Percentiles rank a stretch among this genome's conserved stretches.
Conservation (phyloP, 2,888 invertebrate genomes). For the Caenorhabditis sp. region DNA sequence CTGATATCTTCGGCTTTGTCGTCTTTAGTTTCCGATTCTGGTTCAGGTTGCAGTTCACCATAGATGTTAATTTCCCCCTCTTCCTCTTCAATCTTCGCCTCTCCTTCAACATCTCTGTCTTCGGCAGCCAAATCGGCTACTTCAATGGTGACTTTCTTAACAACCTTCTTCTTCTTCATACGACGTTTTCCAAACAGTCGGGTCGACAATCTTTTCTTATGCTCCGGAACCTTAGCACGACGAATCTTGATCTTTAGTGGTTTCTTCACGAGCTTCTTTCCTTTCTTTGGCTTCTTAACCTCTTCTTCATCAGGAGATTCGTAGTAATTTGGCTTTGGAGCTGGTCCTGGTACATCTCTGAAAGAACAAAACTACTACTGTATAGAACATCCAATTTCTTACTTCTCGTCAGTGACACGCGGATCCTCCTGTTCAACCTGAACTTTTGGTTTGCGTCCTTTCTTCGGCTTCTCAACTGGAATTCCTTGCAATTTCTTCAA, state of each 20-base stretch:
- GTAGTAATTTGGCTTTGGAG: slow-evolving; percentile 14
- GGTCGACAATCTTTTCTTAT: slow-evolving; percentile 26
- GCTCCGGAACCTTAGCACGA: slow-evolving; percentile 32
- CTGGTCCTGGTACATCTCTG: slow-evolving; percentile 48
- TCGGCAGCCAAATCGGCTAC: neutral
- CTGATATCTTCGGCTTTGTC: no score
- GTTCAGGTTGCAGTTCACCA: no score
- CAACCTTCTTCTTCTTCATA: slow-evolving; percentile 24
- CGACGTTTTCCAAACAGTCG: slow-evolving; percentile 34
- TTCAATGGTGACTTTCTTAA: neutral
- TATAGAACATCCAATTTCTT: neutral
- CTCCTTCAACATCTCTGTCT: neutral
- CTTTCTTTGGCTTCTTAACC: neutral
- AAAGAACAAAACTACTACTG: neutral
- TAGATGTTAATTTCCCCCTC: no score
- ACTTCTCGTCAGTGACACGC: slow-evolving; percentile 17
- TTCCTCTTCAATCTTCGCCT: neutral
- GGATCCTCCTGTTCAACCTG: neutral
- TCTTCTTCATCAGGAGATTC: slow-evolving; percentile 10
- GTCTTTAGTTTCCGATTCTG: no score
- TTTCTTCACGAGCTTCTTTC: slow-evolving; percentile 22
- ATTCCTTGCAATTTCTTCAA: neutral
- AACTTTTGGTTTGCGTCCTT: neutral
- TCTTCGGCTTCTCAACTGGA: neutral
- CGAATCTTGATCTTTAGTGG: slow-evolving; percentile 28